Evolutionary conservation across 2,113 vertebrate genomes (phyloP), one percentile per base, ranked within the genome.

Genomic region (Haplotaxodon microlepis): DNA sequence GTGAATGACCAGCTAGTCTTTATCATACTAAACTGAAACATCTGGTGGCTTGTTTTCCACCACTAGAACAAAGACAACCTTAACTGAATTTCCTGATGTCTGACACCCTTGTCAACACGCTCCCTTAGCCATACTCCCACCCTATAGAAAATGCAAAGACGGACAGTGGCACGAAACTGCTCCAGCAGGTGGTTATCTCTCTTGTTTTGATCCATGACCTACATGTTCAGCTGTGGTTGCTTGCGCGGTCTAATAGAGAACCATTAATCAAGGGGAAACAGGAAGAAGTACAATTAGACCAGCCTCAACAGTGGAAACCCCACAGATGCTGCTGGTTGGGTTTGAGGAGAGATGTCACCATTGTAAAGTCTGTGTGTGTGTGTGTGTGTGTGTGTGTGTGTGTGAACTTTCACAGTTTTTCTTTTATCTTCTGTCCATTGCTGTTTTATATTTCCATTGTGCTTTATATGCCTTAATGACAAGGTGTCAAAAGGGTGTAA

Each of bases 171-270:
- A 47, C 54, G 27, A 34, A 83, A 86, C 88, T 40, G 82, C 87
- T 91, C 86, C 82, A 89, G 89, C 94, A 95, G 94, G 94, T 96
- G 95, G 88, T 94, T 95, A 96, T 96, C 94, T 93, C 85, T 86
- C 89, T 59, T 14, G 83, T 69, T 82, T 57, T 91, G 94, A 96
- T 93, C 94, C 42, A 34, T 92, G 93, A 95, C 93, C 92, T 50
- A 5, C 57, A 63, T 14, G 61, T 83, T 91, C 84, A 89, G 91
- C 89, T 90, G 86, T 83, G 92, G 87, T 69, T 73, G 78, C 81
- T 89, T 89, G 79, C 42, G 11, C 21, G 29, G 57, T 53, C 89
- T 90, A 89, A 93, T 91, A 93, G 82, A 51, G 84, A 56, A 57
- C 86, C 88, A 94, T 96, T 88, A 89, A 92, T 95, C 94, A 94